A percentile compares a stretch with the other conserved stretches of the same genome.
phyloP scores from a whole-genome alignment of 1,140 invertebrate genomes.

The Magallana gigas region DNA sequence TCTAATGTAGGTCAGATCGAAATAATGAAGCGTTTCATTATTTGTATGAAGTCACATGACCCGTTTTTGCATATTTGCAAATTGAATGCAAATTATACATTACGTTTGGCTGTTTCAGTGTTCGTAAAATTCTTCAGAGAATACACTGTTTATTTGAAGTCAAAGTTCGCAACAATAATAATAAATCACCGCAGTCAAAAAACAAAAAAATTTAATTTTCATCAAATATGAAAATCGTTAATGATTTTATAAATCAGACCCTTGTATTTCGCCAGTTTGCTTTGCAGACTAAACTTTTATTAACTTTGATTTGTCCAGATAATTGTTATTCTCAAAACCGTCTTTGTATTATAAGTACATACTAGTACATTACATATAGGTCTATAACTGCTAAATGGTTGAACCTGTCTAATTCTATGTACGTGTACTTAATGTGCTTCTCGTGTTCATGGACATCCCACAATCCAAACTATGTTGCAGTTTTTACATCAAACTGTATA shows the following conservation, averaged over 20 bases:
- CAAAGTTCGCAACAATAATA: not conserved
- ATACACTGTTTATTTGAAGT: not conserved
- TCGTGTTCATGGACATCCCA: too few relatives aligned
- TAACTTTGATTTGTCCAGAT: too few relatives aligned
- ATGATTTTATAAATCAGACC: not conserved
- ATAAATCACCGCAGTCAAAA: not conserved
- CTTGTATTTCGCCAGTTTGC: not conserved
- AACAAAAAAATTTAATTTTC: not conserved
- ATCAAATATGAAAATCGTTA: not conserved
- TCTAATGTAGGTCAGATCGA: slow-evolving; percentile 3
- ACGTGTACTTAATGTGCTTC: too few relatives aligned
- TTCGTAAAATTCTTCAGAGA: not conserved
- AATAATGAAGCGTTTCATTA: not conserved
- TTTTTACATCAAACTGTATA: too few relatives aligned
- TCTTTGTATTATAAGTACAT: too few relatives aligned
- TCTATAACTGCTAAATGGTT: too few relatives aligned
- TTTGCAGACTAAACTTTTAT: too few relatives aligned
- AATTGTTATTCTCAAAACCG: too few relatives aligned
- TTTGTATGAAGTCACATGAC: not conserved
- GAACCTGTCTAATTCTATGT: too few relatives aligned
- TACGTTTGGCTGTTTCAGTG: not conserved
- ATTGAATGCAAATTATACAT: slow-evolving; percentile 10
- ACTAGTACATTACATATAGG: too few relatives aligned
- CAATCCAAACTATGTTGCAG: too few relatives aligned
- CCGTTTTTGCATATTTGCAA: not conserved